phyloP scores from a whole-genome alignment of 2,888 invertebrate genomes.

The Theodoxus fluviatilis region DNA sequence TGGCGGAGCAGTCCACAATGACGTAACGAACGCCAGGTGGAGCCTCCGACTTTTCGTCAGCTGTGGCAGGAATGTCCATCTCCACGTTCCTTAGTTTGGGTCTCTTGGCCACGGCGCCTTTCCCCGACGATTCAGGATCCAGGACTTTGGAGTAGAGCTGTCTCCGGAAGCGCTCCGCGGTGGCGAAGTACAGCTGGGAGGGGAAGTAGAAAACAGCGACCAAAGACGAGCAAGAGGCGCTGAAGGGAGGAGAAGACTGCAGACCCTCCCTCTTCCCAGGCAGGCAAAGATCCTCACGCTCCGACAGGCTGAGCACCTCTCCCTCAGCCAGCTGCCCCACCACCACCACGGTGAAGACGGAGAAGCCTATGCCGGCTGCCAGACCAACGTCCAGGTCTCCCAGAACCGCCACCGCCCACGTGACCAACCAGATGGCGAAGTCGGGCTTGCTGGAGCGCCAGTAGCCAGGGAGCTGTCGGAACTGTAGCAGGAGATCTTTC shows the following conservation, averaged over 20 bases:
- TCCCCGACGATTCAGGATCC: no score
- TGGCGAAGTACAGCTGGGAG: constrained; percentile 29
- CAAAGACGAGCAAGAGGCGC: no score
- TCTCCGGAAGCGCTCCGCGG: constrained; percentile 31
- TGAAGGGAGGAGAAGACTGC: constrained; percentile 28
- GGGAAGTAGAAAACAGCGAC: constrained; percentile 35
- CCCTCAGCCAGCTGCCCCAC: constrained; percentile 40
- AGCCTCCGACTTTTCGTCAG: no score
- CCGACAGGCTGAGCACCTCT: constrained; percentile 30
- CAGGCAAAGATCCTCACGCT: constrained; percentile 32
- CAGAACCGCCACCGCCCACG: constrained; percentile 41
- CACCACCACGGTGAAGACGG: constrained; percentile 42
- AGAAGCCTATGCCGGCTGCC: constrained; percentile 44
- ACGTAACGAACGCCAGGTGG: constrained; percentile 32
- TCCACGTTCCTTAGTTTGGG: no score
- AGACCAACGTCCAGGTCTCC: constrained; percentile 52
- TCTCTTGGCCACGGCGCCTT: no score
- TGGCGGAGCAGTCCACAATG: constrained; percentile 54
- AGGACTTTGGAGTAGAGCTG: constrained; percentile 33
- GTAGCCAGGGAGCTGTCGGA: constrained; percentile 73
- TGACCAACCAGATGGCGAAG: constrained; percentile 68
- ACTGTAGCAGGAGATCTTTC: constrained; percentile 70
- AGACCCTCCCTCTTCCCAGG: constrained; percentile 18
- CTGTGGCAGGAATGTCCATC: no score
- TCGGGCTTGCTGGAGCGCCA: constrained; percentile 81